phyloP scores from a whole-genome alignment of 1,140 invertebrate species.

The Ephestia elutella region DNA sequence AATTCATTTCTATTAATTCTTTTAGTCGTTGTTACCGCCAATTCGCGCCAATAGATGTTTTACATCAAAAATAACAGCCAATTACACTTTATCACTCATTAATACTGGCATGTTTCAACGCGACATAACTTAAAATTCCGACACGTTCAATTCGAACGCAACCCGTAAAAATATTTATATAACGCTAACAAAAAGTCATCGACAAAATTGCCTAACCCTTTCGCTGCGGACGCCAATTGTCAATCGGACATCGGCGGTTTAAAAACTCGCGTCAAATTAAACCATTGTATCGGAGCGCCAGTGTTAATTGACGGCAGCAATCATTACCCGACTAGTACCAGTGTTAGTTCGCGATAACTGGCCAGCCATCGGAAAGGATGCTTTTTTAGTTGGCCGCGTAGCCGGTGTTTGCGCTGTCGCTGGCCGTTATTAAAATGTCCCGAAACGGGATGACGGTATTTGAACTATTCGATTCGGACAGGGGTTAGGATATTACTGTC shows the following conservation, averaged over 20 bases:
- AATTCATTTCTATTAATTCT: too few relatives aligned
- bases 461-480: slow-evolving; percentile 6
- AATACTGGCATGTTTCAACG: background rate
- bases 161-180: slow-evolving; percentile 4
- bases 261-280: slow-evolving; percentile 34
- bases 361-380: background rate
- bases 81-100: too few relatives aligned
- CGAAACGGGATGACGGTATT: background rate
- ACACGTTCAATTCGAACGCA: background rate
- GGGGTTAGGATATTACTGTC: background rate
- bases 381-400: slow-evolving; percentile 23
- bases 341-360: slow-evolving; percentile 31
- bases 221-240: slow-evolving; percentile 19
- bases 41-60: too few relatives aligned
- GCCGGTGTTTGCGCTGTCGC: slow-evolving; percentile 20
- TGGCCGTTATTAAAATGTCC: slow-evolving; percentile 25
- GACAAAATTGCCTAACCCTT: background rate
- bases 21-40: too few relatives aligned
- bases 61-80: too few relatives aligned
- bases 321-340: slow-evolving; percentile 28
- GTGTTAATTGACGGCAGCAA: slow-evolving; percentile 32
- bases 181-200: background rate
- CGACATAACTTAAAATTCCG: background rate
- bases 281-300: slow-evolving; percentile 21
- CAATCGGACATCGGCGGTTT: slow-evolving; percentile 22